Base-by-base conservation (phyloP, 1,140 invertebrate species). In the Nebria ingens region DNA sequence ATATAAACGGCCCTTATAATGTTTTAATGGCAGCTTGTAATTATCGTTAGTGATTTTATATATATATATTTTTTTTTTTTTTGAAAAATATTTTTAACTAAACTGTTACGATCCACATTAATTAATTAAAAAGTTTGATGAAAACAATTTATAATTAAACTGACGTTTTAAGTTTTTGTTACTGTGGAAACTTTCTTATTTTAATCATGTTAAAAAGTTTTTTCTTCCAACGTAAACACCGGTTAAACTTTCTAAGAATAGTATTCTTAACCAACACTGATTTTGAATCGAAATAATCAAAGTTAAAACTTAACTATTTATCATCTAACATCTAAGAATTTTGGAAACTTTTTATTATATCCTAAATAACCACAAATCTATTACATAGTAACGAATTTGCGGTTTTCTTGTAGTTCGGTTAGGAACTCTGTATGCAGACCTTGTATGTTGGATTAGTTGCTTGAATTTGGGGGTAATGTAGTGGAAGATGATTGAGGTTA, bases 381-480 rank as follows among this genome's bases (percentile, higher is more conserved):
- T 9, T 34, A 34, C 25, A 34, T 34, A 9, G 25, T 34, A 9
- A 34, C 25, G n/a, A 34, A 34, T 34, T 34, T 9, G 6, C 6
- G n/a, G 25, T 34, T 34, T 34, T 34, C n/a, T 9, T 34, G 6
- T 9, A 34, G n/a, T 34, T 9, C 25, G 25, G 6, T 34, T n/a
- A 34, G 25, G n/a, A 34, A 34, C 9, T 45, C 17, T 45, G 40
- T 45, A 45, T 45, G 9, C 40, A 3, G 17, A 45, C 9, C 40
- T 9, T 45, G 40, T 17, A 45, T 45, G 6, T 17, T 45, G 40
- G 6, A 45, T 45, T 45, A 45, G 40, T 45, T 45, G 40, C 40
- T 17, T 45, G 40, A 45, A 45, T 45, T 45, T 45, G 40, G 17
- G 40, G 40, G 40, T 45, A 45, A 45, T 45, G 40, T 45, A 45